Conservation (phyloP, 2,113 vertebrate genomes). For the Caracal caracal region DNA sequence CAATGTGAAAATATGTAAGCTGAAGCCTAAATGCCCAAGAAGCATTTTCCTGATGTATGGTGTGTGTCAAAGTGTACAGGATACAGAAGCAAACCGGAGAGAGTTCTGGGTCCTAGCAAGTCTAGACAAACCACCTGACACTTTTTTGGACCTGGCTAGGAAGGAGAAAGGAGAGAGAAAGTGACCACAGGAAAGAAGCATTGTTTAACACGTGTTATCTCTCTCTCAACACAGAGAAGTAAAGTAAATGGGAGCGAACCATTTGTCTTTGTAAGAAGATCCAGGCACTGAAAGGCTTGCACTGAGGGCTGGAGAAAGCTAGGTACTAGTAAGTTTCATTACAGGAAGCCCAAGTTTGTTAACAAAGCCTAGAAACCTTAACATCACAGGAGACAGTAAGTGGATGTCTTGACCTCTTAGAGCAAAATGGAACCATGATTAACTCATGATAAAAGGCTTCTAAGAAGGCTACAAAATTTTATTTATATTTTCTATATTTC, state of each 20-base stretch:
- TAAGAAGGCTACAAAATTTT: not conserved
- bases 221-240: slow-evolving; percentile 12
- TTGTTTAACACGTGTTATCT: not conserved
- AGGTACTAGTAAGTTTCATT: not conserved
- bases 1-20: not conserved
- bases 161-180: not conserved
- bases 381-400: not conserved
- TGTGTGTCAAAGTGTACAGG: not conserved
- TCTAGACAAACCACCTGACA: not conserved
- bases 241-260: not conserved
- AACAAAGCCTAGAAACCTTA: not conserved
- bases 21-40: not conserved
- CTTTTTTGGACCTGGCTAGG: not conserved
- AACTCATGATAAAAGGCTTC: slow-evolving; percentile 35
- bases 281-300: not conserved
- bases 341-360: not conserved
- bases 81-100: not conserved
- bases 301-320: not conserved
- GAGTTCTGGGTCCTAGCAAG: not conserved
- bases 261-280: slow-evolving; percentile 2
- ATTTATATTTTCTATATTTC: slow-evolving; percentile 47
- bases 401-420: not conserved
- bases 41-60: not conserved
- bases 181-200: not conserved
- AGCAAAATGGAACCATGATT: not conserved